Conservation (phyloP, 2,113 vertebrate species). For the Dasyornis broadbenti region DNA sequence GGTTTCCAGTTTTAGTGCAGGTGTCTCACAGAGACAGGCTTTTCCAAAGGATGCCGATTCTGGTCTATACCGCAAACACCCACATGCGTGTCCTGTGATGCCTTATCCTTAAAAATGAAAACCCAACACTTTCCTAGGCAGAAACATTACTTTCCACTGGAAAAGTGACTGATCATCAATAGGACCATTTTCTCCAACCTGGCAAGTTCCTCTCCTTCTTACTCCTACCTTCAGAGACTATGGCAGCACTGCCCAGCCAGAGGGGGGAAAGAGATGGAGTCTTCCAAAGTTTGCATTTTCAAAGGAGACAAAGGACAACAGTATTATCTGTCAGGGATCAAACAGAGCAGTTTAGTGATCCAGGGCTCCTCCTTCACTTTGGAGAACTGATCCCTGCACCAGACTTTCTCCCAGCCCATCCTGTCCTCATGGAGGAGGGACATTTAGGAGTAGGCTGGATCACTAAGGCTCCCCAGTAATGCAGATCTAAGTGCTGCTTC, state of each 20-base stretch:
- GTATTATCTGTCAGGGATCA: neutral
- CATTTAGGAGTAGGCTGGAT: neutral
- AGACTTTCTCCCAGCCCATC: neutral
- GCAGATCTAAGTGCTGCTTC: neutral
- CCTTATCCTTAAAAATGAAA: neutral
- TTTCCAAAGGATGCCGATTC: neutral
- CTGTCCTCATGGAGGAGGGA: neutral
- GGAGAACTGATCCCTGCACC: neutral
- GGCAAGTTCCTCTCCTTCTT: neutral
- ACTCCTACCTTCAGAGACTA: neutral
- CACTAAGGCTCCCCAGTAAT: neutral
- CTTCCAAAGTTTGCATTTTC: neutral
- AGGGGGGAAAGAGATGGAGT: neutral
- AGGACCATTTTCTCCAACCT: neutral
- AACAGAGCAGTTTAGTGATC: neutral
- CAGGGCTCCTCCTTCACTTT: neutral
- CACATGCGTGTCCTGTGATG: neutral
- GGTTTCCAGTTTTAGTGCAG: neutral
- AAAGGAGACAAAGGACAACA: neutral
- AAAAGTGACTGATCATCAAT: neutral
- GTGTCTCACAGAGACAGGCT: neutral
- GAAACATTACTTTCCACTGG: neutral
- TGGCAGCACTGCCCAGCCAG: neutral
- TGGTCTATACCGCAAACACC: neutral
- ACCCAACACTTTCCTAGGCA: neutral